Base-by-base conservation (phyloP, 2,797 vertebrate genomes). In the Adelosebastes latens region DNA sequence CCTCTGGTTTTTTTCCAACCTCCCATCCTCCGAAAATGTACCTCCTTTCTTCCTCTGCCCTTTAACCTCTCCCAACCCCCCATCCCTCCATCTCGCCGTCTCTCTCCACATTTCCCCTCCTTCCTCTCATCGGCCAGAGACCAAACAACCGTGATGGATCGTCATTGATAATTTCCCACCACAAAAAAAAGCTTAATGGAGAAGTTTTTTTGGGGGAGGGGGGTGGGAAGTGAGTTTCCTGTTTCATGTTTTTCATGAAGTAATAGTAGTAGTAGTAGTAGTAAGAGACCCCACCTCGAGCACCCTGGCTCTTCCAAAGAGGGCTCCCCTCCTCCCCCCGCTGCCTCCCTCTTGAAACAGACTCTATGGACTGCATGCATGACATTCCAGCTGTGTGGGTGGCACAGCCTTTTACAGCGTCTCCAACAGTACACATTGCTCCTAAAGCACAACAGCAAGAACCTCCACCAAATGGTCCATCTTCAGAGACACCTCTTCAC, bases 311-410 rank as follows among this genome's bases (percentile, higher is more conserved):
- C 88, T 63, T 81, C 82, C 85, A 84, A 81, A 88, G 74, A 83
- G 84, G 82, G 77, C 76, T 77, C 78, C 81, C 60, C 81, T 58
- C 68, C 85, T 59, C 75, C 85, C 79, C 52, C 83, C 75, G 31
- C 72, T 56, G 34, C 86, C 88, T 87, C 91, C 88, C 86, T 89
- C 93, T 91, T 89, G 90, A 92, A 95, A 92, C 93, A 94, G 94
- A 95, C 95, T 96, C 94, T 96, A 95, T 96, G 93, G 94, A 96
- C 96, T 96, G 95, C 97, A 96, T 96, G 94, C 95, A 95, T 96
- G 92, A 95, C 96, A 97, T 98, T 97, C 96, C 97, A 96, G 96
- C 96, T 92, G 96, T 95, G 96, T 97, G 97, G 96, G 96, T 97
- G 97, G 97, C 93, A 96, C 88, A 69, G 90, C 90, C 91, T 92